Percentiles rank a stretch among this genome's conserved stretches.
These are phyloP conservation scores for Nerophis ophidion DNA, from an alignment of 2,113 vertebrate genomes.

Conservation along the genomic window DNA sequence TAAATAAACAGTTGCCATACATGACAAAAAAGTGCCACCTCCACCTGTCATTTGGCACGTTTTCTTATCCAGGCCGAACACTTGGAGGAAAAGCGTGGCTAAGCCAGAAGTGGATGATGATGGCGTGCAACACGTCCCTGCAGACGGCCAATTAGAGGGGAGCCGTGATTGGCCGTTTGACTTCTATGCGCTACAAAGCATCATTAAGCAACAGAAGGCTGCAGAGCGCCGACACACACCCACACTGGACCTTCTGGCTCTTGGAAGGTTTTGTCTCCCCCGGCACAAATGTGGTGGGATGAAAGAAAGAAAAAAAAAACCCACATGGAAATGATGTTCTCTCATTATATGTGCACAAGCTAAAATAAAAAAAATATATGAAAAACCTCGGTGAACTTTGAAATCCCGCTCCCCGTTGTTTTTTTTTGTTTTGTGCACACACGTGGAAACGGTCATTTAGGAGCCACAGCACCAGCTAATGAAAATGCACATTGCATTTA, in stretches of 20 bases:
- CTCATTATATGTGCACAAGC: slow-evolving; percentile 28
- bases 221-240: slow-evolving; percentile 30
- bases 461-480: slow-evolving; percentile 2
- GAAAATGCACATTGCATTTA: not conserved
- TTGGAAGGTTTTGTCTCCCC: slow-evolving; percentile 22
- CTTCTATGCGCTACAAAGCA: slow-evolving; percentile 53
- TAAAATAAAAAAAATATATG: too few relatives aligned
- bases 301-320: slow-evolving; percentile 35
- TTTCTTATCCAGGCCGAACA: not conserved
- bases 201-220: slow-evolving; percentile 47
- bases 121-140: slow-evolving; percentile 12
- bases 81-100: slow-evolving; percentile 19
- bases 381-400: slow-evolving; percentile 38
- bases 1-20: too few relatives aligned
- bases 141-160: slow-evolving; percentile 52
- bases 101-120: not conserved
- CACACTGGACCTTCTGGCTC: slow-evolving; percentile 54
- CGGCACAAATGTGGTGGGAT: slow-evolving; percentile 38
- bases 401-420: slow-evolving; percentile 16
- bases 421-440: not conserved
- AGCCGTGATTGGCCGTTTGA: slow-evolving; percentile 52
- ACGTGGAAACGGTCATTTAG: slow-evolving; percentile 4
- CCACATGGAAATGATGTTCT: slow-evolving; percentile 39
- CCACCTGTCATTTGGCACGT: too few relatives aligned
- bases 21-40: too few relatives aligned